Conservation (phyloP, 2,888 invertebrate species). For the Aspidiotus rigidus region DNA sequence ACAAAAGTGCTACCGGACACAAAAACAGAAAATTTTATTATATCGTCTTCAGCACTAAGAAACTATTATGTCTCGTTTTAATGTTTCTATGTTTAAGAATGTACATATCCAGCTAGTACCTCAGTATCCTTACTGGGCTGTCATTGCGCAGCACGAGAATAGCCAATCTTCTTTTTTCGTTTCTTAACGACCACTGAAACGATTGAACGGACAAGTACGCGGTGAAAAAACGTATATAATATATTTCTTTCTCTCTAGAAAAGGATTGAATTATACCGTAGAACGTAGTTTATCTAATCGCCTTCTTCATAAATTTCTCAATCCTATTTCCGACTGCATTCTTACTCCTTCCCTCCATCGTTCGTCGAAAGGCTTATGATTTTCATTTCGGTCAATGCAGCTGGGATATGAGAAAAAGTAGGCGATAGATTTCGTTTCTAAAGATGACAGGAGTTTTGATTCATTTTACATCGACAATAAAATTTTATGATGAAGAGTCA, state of each 20-base stretch:
- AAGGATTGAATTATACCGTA: neutral
- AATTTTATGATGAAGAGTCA: too few relatives aligned
- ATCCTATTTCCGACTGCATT: neutral
- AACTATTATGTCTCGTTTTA: constrained; percentile 25
- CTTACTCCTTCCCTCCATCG: too few relatives aligned
- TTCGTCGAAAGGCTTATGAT: too few relatives aligned
- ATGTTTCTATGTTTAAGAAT: constrained; percentile 24
- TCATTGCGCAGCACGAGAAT: neutral
- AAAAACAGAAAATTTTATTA: constrained; percentile 17
- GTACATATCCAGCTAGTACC: neutral
- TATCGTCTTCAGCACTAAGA: constrained; percentile 20
- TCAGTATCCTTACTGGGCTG: too few relatives aligned
- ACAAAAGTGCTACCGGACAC: too few relatives aligned
- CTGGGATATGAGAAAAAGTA: too few relatives aligned
- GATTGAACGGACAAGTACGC: neutral
- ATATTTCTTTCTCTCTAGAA: neutral
- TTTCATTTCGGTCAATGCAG: too few relatives aligned
- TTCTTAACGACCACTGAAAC: constrained; percentile 2
- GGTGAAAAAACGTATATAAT: neutral
- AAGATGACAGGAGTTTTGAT: too few relatives aligned
- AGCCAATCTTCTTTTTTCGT: neutral
- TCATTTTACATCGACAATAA: too few relatives aligned
- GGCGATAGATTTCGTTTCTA: too few relatives aligned
- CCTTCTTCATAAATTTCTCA: neutral
- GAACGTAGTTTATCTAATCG: neutral